Conservation (phyloP, 2,113 vertebrate species). For the Salminus brasiliensis region DNA sequence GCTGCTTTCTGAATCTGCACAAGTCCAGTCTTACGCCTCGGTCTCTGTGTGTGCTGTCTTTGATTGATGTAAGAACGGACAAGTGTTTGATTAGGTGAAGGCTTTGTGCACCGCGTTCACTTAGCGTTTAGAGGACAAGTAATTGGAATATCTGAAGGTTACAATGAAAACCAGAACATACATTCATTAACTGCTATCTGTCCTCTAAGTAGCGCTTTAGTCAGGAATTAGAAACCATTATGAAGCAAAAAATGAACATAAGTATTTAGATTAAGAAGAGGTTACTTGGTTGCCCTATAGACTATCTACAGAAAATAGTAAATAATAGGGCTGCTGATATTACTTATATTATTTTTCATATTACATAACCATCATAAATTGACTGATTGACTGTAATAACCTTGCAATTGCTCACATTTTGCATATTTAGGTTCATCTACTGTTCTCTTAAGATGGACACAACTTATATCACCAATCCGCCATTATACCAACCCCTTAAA, state of each 20-base stretch:
- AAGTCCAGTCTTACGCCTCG: neutral
- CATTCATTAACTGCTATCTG: neutral
- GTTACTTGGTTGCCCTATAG: too few relatives aligned
- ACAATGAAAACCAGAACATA: neutral
- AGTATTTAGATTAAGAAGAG: too few relatives aligned
- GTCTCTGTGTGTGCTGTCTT: neutral
- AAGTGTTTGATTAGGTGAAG: neutral
- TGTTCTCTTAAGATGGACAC: too few relatives aligned
- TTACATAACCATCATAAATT: too few relatives aligned
- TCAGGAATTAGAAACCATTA: constrained; percentile 14
- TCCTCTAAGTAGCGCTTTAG: neutral
- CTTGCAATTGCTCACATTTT: too few relatives aligned
- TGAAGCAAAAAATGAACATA: neutral
- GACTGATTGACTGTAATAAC: too few relatives aligned
- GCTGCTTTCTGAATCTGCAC: neutral
- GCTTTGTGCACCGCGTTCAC: neutral
- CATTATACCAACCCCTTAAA: too few relatives aligned
- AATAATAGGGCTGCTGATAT: too few relatives aligned
- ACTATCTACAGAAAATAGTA: too few relatives aligned
- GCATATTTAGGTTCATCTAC: too few relatives aligned
- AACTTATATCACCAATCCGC: too few relatives aligned
- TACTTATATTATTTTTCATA: too few relatives aligned
- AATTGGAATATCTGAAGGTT: neutral
- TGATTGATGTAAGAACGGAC: neutral
- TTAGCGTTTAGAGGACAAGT: neutral